Evolutionary conservation across 2,888 invertebrate genomes (phyloP).

Genomic region (Strigamia transsilvanica): DNA sequence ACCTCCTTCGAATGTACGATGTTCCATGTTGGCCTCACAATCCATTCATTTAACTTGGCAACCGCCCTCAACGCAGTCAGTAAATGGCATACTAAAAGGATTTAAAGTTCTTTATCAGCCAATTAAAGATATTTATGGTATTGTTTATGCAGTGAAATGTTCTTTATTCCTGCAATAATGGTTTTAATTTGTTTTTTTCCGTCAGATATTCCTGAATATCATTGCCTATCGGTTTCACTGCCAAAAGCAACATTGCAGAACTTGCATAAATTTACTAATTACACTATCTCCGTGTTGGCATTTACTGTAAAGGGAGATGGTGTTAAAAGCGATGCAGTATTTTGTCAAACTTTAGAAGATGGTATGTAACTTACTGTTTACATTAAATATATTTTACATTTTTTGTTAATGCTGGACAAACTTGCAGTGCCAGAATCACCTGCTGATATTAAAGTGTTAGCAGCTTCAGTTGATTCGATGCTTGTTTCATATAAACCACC

Average conservation of each 20-base stretch:
- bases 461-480: constrained; percentile 90
- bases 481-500: constrained; percentile 94
- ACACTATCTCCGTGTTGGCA: constrained; percentile 94
- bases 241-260: constrained; percentile 84
- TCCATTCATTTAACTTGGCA: constrained; percentile 94
- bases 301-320: constrained; percentile 96
- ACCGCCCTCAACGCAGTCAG: constrained; percentile 87
- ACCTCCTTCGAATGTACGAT: constrained; percentile 83
- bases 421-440: constrained; percentile 87
- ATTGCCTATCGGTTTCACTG: background rate
- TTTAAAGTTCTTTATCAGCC: constrained; percentile 77
- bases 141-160: background rate
- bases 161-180: background rate
- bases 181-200: background rate
- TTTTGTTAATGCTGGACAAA: background rate
- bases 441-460: constrained; percentile 88
- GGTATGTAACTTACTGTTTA: constrained; percentile 68
- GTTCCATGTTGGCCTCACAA: constrained; percentile 91
- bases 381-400: background rate
- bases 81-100: constrained; percentile 95
- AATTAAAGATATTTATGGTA: constrained; percentile 23
- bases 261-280: constrained; percentile 93
- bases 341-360: constrained; percentile 95
- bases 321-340: constrained; percentile 84
- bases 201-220: background rate